Base-by-base conservation (phyloP, 2,888 invertebrate genomes). In the Chrysolina oricalcia region DNA sequence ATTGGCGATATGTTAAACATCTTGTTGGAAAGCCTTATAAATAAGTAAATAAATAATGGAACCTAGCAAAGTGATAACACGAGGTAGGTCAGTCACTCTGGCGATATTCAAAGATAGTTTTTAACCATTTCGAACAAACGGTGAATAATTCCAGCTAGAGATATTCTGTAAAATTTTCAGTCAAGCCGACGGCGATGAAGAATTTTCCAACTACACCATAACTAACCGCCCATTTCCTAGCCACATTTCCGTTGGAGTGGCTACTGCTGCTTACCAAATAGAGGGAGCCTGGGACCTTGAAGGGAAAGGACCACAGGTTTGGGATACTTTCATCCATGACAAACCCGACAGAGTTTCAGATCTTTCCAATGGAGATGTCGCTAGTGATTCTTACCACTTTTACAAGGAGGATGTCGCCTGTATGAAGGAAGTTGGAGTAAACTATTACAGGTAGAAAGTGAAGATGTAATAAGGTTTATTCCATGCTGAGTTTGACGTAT, bases 321-420 rank as follows among this genome's bases (percentile, higher is more conserved):
- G 81, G 81, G 81, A 81, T 41, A 74, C 74, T 6, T 74, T 77
- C 48, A 56, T 74, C 48, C 81, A 81, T 68, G 71, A 72, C 19
- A 40, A 75, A 43, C 75, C 78, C 1, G 40, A 66, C 48, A 56
- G 41, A 9, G 71, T 72, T 5, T 53, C 65, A 35, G 76, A 78
- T 59, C 43, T 68, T 19, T 48, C 90, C 0, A 93, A 91, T 71
- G 93, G 91, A 0, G 93, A 94, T 82, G 87, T 92, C 0, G 92
- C 94, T 0, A 91, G 92, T 65, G 93, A 94, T 85, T 93, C 93
- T 21, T 94, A 93, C 86, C 92, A 93, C 86, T 90, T 89, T 80
- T 92, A 91, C 85, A 89, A 90, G 81, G 91, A 92, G 46, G 94
- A 95, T 81, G 91, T 94, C 0, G 83, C 87, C 35, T 85, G 93